Percentiles rank a stretch among this genome's conserved stretches.
phyloP scores from a whole-genome alignment of 2,888 invertebrate species.

The Pyrgus malvae region DNA sequence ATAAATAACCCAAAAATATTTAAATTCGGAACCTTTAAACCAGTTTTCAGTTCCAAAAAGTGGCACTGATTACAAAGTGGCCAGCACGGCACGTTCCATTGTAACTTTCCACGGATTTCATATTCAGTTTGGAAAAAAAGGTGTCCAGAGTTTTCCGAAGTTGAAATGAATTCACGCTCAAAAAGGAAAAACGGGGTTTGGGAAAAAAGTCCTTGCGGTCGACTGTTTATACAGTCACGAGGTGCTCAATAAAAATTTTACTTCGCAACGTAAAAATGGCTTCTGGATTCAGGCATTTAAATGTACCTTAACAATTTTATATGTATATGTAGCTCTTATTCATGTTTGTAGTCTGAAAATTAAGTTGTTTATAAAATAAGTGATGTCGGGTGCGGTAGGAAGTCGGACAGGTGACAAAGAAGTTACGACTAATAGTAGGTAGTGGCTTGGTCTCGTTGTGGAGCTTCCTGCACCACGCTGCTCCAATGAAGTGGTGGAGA shows the following conservation, averaged over 20 bases:
- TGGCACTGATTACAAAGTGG: slow-evolving; percentile 26
- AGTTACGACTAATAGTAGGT: no score
- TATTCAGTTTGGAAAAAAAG: slow-evolving; percentile 59
- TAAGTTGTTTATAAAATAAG: no score
- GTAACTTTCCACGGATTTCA: slow-evolving; percentile 45
- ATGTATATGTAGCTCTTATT: no score
- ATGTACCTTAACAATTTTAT: no score
- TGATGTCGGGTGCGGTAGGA: no score
- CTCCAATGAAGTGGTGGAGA: no score
- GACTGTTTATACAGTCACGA: slow-evolving; percentile 8
- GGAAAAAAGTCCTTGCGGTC: slow-evolving; percentile 26
- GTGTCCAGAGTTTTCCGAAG: slow-evolving; percentile 50
- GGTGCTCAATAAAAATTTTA: background rate
- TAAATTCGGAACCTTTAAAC: slow-evolving; percentile 18
- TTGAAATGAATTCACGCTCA: slow-evolving; percentile 62
- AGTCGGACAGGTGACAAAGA: no score
- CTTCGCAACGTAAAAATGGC: background rate
- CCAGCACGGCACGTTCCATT: slow-evolving; percentile 15
- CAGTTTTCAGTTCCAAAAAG: slow-evolving; percentile 20
- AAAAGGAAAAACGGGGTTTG: slow-evolving; percentile 31
- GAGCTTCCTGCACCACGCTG: no score
- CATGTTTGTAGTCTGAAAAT: no score
- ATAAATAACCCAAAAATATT: slow-evolving; percentile 30
- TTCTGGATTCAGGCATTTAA: no score
- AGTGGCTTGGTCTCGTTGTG: no score